A percentile compares a stretch with the other conserved stretches of the same genome.
These are phyloP conservation scores for Echeneis naucrates DNA, from an alignment of 2,797 vertebrate genomes.

Conservation along the genomic window DNA sequence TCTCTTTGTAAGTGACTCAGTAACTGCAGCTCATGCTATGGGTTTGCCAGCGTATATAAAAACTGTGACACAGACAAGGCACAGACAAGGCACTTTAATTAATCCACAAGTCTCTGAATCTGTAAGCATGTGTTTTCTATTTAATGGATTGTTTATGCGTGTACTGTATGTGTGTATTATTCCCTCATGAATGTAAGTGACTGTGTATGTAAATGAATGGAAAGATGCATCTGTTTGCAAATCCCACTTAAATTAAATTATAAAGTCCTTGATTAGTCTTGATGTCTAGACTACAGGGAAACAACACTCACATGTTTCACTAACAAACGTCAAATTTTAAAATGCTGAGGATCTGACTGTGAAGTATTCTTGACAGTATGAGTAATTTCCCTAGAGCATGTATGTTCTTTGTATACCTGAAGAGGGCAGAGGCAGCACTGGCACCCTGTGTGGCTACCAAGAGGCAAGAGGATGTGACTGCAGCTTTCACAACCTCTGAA, in stretches of 20 bases:
- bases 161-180: background rate
- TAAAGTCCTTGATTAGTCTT: background rate
- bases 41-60: background rate
- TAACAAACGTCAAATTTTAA: conserved; percentile 1
- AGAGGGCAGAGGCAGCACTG: conserved; percentile 85
- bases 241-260: background rate
- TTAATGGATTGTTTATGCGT: background rate
- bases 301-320: background rate
- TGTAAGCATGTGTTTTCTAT: background rate
- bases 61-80: conserved; percentile 1
- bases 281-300: background rate
- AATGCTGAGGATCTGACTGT: background rate
- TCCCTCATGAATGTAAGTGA: background rate
- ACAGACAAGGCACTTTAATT: background rate
- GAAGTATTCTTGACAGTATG: conserved; percentile 18
- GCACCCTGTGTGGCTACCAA: conserved; percentile 88
- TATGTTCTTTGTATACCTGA: conserved; percentile 84
- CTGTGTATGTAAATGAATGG: background rate
- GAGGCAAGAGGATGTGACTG: conserved; percentile 86
- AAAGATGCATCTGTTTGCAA: background rate
- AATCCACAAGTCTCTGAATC: background rate
- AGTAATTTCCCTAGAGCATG: conserved; percentile 18
- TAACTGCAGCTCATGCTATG: background rate
- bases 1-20: background rate
- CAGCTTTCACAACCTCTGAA: conserved; percentile 82